Evolutionary conservation across 2,888 invertebrate species (phyloP).

Genomic region (Callyntrura guangdongensis): DNA sequence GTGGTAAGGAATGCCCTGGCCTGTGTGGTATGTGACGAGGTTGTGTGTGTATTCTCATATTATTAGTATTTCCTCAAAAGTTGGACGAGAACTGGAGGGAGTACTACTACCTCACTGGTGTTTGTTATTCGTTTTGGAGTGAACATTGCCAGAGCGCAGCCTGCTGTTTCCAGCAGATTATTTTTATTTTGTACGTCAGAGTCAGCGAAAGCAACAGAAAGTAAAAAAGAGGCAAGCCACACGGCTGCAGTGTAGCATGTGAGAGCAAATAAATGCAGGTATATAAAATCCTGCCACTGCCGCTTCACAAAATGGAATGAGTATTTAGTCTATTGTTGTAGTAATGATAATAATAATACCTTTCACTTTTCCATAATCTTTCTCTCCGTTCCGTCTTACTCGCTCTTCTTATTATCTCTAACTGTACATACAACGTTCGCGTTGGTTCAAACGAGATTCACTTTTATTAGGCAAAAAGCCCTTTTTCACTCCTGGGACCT

Average conservation of each 20-base stretch:
- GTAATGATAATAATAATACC: conserved; percentile 27
- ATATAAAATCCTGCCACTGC: conserved; percentile 16
- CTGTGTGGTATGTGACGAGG: not conserved
- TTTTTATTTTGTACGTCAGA: conserved; percentile 33
- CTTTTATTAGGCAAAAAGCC: conserved; percentile 36
- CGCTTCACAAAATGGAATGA: conserved; percentile 10
- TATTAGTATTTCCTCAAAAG: not conserved
- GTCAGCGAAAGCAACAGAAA: conserved; percentile 38
- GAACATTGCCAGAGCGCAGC: conserved; percentile 1
- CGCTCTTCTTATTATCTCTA: conserved; percentile 21
- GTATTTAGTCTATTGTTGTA: conserved; percentile 40
- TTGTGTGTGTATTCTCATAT: conserved; percentile 1
- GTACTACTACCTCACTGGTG: not conserved
- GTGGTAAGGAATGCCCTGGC: not conserved
- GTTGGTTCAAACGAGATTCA: conserved; percentile 43
- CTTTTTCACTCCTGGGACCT: conserved; percentile 23
- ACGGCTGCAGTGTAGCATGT: conserved; percentile 12
- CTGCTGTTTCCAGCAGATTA: conserved; percentile 50
- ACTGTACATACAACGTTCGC: not conserved
- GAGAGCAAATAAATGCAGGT: not conserved
- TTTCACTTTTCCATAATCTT: not conserved
- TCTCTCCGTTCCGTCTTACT: not conserved
- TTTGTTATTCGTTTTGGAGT: conserved; percentile 20
- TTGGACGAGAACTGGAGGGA: conserved; percentile 10
- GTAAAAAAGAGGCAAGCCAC: not conserved